phyloP scores from a whole-genome alignment of 2,113 vertebrate species.

The Vanacampus margaritifer region DNA sequence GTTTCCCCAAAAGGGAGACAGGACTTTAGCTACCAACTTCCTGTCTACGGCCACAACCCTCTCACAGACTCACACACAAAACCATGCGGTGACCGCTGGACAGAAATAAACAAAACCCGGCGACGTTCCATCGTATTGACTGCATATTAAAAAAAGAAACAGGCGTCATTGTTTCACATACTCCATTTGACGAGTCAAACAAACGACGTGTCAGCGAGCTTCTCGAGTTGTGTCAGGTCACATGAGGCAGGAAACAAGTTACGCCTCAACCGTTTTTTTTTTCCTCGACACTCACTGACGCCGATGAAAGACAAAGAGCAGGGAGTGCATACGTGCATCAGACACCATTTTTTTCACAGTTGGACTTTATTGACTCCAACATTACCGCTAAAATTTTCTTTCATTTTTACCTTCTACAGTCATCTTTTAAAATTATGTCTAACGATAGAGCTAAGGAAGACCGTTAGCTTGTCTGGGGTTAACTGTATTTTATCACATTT shows the following conservation, averaged over 20 bases:
- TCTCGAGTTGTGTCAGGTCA: slow-evolving; percentile 39
- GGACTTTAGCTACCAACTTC: not conserved
- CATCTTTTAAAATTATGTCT: no score
- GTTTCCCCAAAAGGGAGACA: not conserved
- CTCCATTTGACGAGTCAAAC: not conserved
- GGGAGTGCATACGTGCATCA: slow-evolving; percentile 10
- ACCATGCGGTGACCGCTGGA: not conserved
- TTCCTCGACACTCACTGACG: not conserved
- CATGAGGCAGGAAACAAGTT: slow-evolving; percentile 50
- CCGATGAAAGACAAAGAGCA: slow-evolving; percentile 50
- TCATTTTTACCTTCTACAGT: no score
- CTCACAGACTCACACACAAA: not conserved
- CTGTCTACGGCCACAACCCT: not conserved
- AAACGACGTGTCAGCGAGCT: not conserved
- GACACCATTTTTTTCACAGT: slow-evolving; percentile 6
- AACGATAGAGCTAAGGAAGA: no score
- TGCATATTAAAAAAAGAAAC: slow-evolving; percentile 1
- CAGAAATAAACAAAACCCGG: not conserved
- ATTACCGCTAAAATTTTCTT: no score
- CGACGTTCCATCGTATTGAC: no score
- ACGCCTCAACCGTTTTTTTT: slow-evolving; percentile 39
- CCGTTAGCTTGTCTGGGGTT: no score
- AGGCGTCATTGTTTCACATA: not conserved
- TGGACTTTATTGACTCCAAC: no score
- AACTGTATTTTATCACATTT: no score